Evolutionary conservation across 2,888 invertebrate genomes (phyloP).

Genomic region (Celastrina argiolus): DNA sequence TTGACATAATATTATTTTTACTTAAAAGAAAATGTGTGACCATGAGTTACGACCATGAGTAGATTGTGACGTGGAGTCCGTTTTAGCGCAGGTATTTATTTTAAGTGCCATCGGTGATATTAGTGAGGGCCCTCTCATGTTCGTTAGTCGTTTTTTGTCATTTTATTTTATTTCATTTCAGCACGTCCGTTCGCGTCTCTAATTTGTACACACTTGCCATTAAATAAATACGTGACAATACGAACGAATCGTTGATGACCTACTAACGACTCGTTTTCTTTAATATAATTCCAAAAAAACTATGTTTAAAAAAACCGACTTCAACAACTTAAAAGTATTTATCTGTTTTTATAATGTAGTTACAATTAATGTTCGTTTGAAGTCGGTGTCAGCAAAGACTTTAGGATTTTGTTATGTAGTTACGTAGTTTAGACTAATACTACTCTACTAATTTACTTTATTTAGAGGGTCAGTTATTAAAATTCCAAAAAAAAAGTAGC

Average conservation of each 20-base stretch:
- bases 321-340: too few species aligned
- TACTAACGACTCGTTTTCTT: neutral
- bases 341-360: too few species aligned
- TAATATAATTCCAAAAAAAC: neutral
- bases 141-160: neutral
- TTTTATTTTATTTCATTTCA: conserved; percentile 10
- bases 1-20: too few species aligned
- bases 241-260: neutral
- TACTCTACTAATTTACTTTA: too few species aligned
- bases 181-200: neutral
- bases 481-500: too few species aligned
- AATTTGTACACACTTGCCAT: conserved; percentile 7
- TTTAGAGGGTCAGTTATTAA: too few species aligned
- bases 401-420: too few species aligned
- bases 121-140: neutral
- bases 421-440: too few species aligned
- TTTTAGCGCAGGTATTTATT: conserved; percentile 9
- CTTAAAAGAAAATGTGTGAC: too few species aligned
- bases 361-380: too few species aligned
- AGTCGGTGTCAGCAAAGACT: too few species aligned
- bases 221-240: conserved; percentile 12
- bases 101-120: conserved; percentile 11
- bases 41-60: neutral
- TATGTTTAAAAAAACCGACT: neutral
- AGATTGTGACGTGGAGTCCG: neutral